Evolutionary conservation across 1,140 invertebrate genomes (phyloP).

Genomic region (Marisa cornuarietis): DNA sequence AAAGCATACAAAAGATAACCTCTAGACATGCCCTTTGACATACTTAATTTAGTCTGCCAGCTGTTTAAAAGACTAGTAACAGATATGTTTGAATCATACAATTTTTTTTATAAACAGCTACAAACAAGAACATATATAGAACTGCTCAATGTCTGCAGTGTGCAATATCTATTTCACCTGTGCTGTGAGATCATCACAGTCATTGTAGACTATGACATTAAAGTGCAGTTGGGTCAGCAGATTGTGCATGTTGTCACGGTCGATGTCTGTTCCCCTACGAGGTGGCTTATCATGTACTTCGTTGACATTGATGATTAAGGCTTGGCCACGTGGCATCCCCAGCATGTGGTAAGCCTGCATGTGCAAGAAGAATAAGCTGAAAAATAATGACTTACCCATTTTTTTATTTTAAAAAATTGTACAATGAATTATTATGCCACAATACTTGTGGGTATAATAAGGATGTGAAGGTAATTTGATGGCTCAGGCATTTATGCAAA

Average conservation of each 20-base stretch:
- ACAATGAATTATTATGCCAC: neutral
- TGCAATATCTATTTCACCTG: slow-evolving; percentile 35
- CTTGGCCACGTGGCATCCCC: slow-evolving; percentile 52
- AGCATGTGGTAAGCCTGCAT: slow-evolving; percentile 55
- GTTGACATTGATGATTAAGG: slow-evolving; percentile 59
- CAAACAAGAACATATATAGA: neutral
- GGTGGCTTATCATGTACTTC: slow-evolving; percentile 52
- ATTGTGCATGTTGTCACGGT: slow-evolving; percentile 55
- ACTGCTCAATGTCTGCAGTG: neutral
- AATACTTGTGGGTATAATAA: neutral
- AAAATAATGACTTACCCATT: no score
- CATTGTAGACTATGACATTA: slow-evolving; percentile 49
- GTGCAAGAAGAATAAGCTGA: neutral
- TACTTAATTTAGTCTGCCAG: no score
- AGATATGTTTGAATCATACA: neutral
- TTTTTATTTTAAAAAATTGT: neutral
- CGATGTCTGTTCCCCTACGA: slow-evolving; percentile 55
- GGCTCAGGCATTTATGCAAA: neutral
- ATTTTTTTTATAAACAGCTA: neutral
- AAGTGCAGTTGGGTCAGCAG: slow-evolving; percentile 59
- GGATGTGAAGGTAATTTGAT: neutral
- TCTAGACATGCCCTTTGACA: no score
- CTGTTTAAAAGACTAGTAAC: neutral
- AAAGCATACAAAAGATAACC: no score
- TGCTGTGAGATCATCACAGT: slow-evolving; percentile 52